Evolutionary conservation across 2,888 invertebrate species (phyloP).

Genomic region (Calameuta idolon): DNA sequence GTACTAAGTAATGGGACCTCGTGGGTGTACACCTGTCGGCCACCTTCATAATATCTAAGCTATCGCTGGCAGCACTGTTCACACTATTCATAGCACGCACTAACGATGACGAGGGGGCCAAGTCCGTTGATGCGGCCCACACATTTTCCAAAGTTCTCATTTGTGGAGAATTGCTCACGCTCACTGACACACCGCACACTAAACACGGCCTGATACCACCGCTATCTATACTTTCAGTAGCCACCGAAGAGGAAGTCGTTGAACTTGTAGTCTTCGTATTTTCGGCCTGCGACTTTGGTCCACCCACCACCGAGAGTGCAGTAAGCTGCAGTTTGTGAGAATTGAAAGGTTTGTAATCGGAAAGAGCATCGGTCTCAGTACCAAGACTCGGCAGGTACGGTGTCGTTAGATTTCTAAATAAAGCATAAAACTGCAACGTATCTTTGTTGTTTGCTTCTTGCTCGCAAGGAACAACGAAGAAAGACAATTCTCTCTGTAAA

Average conservation of each 20-base stretch:
- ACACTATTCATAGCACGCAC: constrained; percentile 84
- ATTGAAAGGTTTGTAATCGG: constrained; percentile 48
- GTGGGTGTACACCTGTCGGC: constrained; percentile 57
- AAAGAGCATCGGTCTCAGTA: constrained; percentile 51
- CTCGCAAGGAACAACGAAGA: constrained; percentile 64
- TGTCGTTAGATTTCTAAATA: constrained; percentile 48
- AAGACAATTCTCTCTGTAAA: constrained; percentile 68
- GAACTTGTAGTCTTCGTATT: constrained; percentile 36
- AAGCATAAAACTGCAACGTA: constrained; percentile 55
- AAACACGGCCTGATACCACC: constrained; percentile 66
- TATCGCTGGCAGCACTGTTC: constrained; percentile 72
- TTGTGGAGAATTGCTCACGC: constrained; percentile 48
- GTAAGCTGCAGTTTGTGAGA: constrained; percentile 65
- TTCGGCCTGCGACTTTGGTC: constrained; percentile 42
- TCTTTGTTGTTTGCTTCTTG: constrained; percentile 60
- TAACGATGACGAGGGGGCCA: constrained; percentile 63
- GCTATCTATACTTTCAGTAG: constrained; percentile 30
- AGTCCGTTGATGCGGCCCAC: constrained; percentile 60
- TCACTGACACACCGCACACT: constrained; percentile 69
- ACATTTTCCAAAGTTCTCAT: constrained; percentile 61
- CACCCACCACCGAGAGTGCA: constrained; percentile 67
- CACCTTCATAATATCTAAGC: constrained; percentile 69
- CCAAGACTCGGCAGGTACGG: constrained; percentile 52
- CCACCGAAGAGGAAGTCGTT: constrained; percentile 39
- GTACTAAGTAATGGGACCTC: constrained; percentile 71